Base-by-base conservation (phyloP, 2,888 invertebrate genomes). In the Dendrolimus houi region DNA sequence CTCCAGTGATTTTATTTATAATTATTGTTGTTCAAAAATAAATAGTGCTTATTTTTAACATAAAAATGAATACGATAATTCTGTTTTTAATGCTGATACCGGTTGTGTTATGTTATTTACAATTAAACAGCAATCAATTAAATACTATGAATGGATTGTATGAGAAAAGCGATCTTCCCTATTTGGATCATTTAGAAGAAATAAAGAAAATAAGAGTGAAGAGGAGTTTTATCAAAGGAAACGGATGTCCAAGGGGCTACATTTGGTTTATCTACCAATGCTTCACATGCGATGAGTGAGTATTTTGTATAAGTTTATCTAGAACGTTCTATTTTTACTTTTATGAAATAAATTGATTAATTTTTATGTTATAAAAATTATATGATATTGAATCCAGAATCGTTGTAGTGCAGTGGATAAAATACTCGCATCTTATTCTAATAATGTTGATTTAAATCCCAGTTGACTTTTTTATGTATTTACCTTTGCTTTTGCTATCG, bases 191-290 rank as follows among this genome's bases (percentile, higher is more conserved):
- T 29, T 29, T 29, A 29, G 47, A 8, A 47, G 12, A 47, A 47
- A 47, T 6, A 47, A 10, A 9, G 47, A 47, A 12, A 47, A 29
- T 6, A 14, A 47, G 55, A 47, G 10, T 55, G 9, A 55, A 29
- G 14, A 13, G 55, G 29, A 9, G n/a, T 12, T 2, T 55, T 2
- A 54, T 66, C 8, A 52, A 9, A 0, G 55, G 42, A 42, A 62
- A 59, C 0, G 53, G 41, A 0, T 65, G 65, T 57, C 52, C 64
- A 0, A 0, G 8, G 0, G 62, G 57, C 0, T 9, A 59, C 2
- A 17, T 54, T 8, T 59, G 64, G 62, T 59, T 56, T 12, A 1
- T 14, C 0, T 53, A 57, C 10, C 52, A 3, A 40, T 65, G 65
- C 10, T 57, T 47, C 13, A 13, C 57, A 8, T 64, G 60, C 52